Evolutionary conservation across 2,113 vertebrate species (phyloP).

Genomic region (Saguinus imperator): DNA sequence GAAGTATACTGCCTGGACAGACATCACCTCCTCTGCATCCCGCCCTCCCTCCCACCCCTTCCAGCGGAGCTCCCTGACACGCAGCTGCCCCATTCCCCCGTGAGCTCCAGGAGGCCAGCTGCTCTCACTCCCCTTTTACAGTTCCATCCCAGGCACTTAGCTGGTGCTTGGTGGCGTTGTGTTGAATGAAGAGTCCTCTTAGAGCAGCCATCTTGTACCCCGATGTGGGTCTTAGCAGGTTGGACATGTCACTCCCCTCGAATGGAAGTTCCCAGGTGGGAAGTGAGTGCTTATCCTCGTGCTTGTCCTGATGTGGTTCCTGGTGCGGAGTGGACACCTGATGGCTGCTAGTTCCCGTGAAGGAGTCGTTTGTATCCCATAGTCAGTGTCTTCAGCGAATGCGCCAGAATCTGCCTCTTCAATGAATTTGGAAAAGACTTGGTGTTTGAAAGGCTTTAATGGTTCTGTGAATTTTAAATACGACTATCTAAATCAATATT

Average conservation of each 20-base stretch:
- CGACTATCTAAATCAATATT: not conserved
- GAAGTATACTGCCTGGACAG: not conserved
- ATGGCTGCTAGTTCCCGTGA: accelerated
- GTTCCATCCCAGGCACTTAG: too few relatives aligned
- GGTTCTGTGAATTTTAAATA: not conserved
- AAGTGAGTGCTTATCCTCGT: not conserved
- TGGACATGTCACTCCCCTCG: not conserved
- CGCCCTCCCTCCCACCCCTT: too few relatives aligned
- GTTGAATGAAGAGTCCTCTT: not conserved
- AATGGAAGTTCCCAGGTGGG: too few relatives aligned
- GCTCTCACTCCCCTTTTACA: accelerated
- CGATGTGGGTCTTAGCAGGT: accelerated
- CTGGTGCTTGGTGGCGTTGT: not conserved
- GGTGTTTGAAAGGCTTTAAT: not conserved
- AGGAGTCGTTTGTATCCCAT: not conserved
- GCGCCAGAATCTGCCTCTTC: not conserved
- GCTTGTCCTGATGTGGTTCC: not conserved
- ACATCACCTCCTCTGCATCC: too few relatives aligned
- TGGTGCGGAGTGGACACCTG: not conserved
- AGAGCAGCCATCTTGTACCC: not conserved
- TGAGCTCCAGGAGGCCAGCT: not conserved
- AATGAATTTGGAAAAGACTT: not conserved
- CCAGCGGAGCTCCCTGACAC: accelerated
- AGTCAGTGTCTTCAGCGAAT: too few relatives aligned
- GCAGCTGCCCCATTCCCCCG: not conserved